Evolutionary conservation across 1,140 invertebrate genomes (phyloP).

Genomic region (Neuroterus valhalla): DNA sequence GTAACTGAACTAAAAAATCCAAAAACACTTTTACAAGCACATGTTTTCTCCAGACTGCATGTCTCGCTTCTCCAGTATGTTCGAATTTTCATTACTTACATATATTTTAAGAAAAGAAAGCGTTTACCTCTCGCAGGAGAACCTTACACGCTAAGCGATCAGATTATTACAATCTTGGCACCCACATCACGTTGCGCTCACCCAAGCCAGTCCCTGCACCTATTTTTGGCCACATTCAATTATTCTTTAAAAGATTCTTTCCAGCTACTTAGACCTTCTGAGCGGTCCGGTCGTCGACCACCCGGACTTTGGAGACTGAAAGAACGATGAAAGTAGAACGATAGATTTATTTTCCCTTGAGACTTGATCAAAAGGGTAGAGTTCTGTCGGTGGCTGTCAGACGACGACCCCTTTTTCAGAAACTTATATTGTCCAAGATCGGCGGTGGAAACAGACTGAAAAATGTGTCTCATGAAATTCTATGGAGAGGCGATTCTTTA

Average conservation of each 20-base stretch:
- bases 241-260: conserved; percentile 21
- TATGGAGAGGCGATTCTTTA: conserved; percentile 23
- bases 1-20: not conserved
- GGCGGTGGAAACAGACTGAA: conserved; percentile 15
- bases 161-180: conserved; percentile 3
- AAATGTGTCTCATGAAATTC: conserved; percentile 25
- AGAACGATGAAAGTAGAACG: not conserved
- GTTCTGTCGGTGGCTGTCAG: not conserved
- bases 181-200: conserved; percentile 11
- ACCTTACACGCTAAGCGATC: not conserved
- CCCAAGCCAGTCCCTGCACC: not conserved
- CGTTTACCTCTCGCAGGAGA: conserved; percentile 4
- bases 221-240: conserved; percentile 19
- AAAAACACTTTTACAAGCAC: not conserved
- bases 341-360: not conserved
- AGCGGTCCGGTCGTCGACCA: not conserved
- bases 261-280: conserved; percentile 5
- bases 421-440: not conserved
- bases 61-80: conserved; percentile 27
- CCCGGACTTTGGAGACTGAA: not conserved
- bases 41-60: conserved; percentile 5
- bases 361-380: not conserved
- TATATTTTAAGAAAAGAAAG: not conserved
- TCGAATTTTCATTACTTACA: not conserved
- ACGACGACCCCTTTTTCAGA: not conserved